phyloP scores from a whole-genome alignment of 1,140 invertebrate species.

The Venturia canescens region DNA sequence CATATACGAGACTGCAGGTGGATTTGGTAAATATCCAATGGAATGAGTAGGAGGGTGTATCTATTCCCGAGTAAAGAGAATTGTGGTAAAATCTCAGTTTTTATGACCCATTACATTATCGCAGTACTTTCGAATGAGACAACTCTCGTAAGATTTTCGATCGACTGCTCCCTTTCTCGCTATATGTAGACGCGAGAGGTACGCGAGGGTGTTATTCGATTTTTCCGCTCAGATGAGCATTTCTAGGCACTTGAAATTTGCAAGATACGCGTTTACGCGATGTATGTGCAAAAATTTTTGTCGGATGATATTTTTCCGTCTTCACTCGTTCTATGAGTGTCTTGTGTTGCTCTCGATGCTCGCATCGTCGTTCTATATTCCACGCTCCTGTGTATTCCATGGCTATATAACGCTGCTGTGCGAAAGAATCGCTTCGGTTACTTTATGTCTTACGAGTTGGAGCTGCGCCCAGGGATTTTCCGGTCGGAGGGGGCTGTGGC shows the following conservation, averaged over 20 bases:
- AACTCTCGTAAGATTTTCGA: slow-evolving; percentile 13
- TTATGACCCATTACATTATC: slow-evolving; percentile 5
- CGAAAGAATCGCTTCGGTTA: slow-evolving; percentile 57
- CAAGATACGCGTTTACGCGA: slow-evolving; percentile 22
- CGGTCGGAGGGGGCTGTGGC: background rate
- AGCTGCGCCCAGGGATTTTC: slow-evolving; percentile 58
- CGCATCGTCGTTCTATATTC: slow-evolving; percentile 18
- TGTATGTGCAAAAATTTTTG: slow-evolving; percentile 26
- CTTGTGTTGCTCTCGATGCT: background rate
- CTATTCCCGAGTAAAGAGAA: background rate
- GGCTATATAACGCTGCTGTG: slow-evolving; percentile 34
- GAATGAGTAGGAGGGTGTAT: background rate
- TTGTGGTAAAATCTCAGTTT: background rate
- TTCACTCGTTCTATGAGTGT: background rate
- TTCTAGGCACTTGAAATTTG: background rate
- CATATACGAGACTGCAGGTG: background rate
- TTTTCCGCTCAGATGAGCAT: slow-evolving; percentile 23
- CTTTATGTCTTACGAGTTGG: slow-evolving; percentile 60
- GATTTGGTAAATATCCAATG: background rate
- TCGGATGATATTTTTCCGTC: slow-evolving; percentile 51
- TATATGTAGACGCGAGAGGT: too few relatives aligned
- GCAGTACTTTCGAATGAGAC: background rate
- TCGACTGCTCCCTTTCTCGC: background rate
- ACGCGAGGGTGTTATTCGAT: slow-evolving; percentile 22
- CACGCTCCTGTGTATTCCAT: background rate